phyloP scores from a whole-genome alignment of 2,797 vertebrate species.

The Hirundo rustica region DNA sequence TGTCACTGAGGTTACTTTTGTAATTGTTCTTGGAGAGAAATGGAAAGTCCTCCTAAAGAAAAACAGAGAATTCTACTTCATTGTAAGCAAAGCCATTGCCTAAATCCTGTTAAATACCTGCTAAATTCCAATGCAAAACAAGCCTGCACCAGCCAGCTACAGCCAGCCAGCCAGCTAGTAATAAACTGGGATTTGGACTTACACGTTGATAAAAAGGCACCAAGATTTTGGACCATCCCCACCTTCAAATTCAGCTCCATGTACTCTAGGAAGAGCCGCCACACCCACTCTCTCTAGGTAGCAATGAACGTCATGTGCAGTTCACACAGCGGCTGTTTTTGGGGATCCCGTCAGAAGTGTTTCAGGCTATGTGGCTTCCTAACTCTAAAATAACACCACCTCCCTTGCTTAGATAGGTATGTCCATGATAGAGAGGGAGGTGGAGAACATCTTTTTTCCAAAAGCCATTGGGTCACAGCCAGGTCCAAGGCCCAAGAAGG shows the following conservation, averaged over 20 bases:
- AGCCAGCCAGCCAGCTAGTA: not conserved
- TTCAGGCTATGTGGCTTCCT: not conserved
- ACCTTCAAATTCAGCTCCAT: not conserved
- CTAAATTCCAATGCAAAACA: not conserved
- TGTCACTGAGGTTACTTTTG: not conserved
- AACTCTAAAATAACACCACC: not conserved
- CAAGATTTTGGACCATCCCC: not conserved
- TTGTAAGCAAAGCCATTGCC: not conserved
- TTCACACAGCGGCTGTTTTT: not conserved
- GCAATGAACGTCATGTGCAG: not conserved
- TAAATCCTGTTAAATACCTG: not conserved
- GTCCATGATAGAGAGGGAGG: not conserved
- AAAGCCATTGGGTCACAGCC: accelerated
- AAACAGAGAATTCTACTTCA: not conserved
- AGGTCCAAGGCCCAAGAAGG: not conserved
- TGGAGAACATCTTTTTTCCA: not conserved
- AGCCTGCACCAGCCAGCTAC: not conserved
- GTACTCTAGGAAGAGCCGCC: not conserved
- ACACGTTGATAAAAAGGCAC: not conserved
- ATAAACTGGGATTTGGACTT: not conserved
- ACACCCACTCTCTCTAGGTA: not conserved
- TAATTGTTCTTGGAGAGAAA: not conserved
- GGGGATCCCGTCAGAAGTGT: not conserved
- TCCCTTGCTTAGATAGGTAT: not conserved
- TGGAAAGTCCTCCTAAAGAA: not conserved